Evolutionary conservation across 2,888 invertebrate species (phyloP), one percentile per base, ranked within the genome.

Genomic region (Trissoscelio sp.): DNA sequence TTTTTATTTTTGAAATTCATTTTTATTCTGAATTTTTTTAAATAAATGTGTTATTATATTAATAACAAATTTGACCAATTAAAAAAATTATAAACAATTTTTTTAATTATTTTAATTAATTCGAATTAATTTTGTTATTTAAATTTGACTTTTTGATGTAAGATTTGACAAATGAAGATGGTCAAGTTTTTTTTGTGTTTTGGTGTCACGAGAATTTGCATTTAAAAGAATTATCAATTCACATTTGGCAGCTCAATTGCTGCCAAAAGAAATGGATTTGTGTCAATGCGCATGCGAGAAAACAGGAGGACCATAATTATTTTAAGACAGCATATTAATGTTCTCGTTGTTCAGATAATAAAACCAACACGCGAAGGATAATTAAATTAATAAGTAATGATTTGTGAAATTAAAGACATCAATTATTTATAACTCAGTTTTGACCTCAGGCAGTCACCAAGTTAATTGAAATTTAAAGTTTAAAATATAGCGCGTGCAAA

Each of bases 221-320:
- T 77, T 53, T 60, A 60, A 77, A 77, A 77, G 64, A 64, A 74
- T 74, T 34, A 46, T 46, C 64, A 74, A 57, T 74, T 44, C 20
- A 57, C 24, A 57, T 74, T 74, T 46, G 64, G 57, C 55, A 55
- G 62, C 44, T 16, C 22, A 55, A 53, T 55, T 62, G 62, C 73
- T 64, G 46, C n/a, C 74, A 64, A 74, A 74, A 46, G 44, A 28
- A 46, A 74, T 74, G 74, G 64, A 74, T 57, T 28, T 57, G 53
- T 74, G 64, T 74, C 75, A 75, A 75, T 58, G 74, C 64, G 31
- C 14, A 6, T 60, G 18, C 37, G 48, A 55, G 14, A 22, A 46
- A 12, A 20, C 22, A 14, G 46, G 9, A n/a, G 60, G 53, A 16
- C 60, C 60, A 60, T 51, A 53, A 72, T 72, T 53, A 58, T 60